A percentile compares a stretch with the other conserved stretches of the same genome.
phyloP scores from a whole-genome alignment of 2,888 invertebrate genomes.

The Slavum lentiscoides region DNA sequence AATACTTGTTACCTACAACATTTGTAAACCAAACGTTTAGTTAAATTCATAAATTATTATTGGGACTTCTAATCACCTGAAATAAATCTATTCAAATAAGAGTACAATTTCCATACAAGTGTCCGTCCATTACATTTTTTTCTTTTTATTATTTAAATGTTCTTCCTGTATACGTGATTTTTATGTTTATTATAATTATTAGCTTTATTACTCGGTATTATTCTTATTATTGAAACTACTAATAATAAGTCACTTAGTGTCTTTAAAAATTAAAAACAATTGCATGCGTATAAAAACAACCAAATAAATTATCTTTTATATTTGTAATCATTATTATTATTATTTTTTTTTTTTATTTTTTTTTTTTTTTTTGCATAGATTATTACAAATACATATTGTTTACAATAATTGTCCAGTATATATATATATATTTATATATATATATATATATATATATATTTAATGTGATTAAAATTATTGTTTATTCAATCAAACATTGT shows the following conservation, averaged over 20 bases:
- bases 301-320: slow-evolving; percentile 2
- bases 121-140: slow-evolving; percentile 37
- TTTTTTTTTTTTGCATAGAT: neutral
- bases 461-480: no score
- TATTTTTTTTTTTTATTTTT: neutral
- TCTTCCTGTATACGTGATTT: slow-evolving; percentile 25
- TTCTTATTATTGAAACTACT: slow-evolving; percentile 33
- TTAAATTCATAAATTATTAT: slow-evolving; percentile 4
- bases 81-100: slow-evolving; percentile 17
- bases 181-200: slow-evolving; percentile 35
- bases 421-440: no score
- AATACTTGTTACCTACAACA: neutral
- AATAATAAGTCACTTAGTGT: slow-evolving; percentile 3
- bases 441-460: no score
- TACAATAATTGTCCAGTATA: neutral
- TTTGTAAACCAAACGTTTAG: neutral
- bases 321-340: neutral
- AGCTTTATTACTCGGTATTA: slow-evolving; percentile 1
- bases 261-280: neutral
- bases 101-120: slow-evolving; percentile 12
- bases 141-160: slow-evolving; percentile 29
- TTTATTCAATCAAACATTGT: slow-evolving; percentile 5
- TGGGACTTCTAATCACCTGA: neutral
- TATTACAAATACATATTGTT: neutral
- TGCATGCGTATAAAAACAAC: slow-evolving; percentile 13